Base-by-base conservation (phyloP, 2,797 vertebrate genomes). In the Nannoperca australis region DNA sequence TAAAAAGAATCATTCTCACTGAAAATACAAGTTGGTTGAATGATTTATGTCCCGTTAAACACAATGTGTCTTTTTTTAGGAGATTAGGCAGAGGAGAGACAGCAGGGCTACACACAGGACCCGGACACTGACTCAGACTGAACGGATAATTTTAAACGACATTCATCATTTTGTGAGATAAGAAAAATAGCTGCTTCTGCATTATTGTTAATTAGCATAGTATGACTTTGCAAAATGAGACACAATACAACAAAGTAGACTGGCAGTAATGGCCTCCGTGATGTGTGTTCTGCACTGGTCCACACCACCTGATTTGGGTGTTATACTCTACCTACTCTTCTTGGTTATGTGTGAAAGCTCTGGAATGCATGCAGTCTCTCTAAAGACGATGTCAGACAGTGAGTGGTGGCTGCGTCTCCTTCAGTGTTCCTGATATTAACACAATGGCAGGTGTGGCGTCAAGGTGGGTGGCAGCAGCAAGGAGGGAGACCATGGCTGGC, bases 31-130 rank as follows among this genome's bases (percentile, higher is more conserved):
- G 50, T 6, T n/a, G 22, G 27, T 36, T 61, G 42, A 80, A 70
- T 81, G 70, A 82, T 78, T 80, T 15, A 79, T 70, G 34, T 73
- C 40, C 9, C 13, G 0, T 22, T 53, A 27, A 30, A 73, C 60
- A 55, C 7, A 0, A 7, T 40, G 22, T 45, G 38, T 42, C 42
- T 69, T 71, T 69, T 27, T 70, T 32, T 32, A 14, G 32, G 27
- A 38, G 20, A 24, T 72, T 15, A 18, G 22, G 50, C 20, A 45
- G 30, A 42, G 50, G 24, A 54, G n/a, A n/a, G 64, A 15, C 22
- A 51, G 51, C 47, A 4, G 32, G 54, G 44, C 10, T 15, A n/a
- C 50, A 40, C 32, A 24, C 42, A 44, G 13, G 24, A 38, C 14
- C 24, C 24, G 24, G 1, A 32, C n/a, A 47, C 30, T 2, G 24